Conservation (phyloP, 2,113 vertebrate genomes). For the Octodon degus region DNA sequence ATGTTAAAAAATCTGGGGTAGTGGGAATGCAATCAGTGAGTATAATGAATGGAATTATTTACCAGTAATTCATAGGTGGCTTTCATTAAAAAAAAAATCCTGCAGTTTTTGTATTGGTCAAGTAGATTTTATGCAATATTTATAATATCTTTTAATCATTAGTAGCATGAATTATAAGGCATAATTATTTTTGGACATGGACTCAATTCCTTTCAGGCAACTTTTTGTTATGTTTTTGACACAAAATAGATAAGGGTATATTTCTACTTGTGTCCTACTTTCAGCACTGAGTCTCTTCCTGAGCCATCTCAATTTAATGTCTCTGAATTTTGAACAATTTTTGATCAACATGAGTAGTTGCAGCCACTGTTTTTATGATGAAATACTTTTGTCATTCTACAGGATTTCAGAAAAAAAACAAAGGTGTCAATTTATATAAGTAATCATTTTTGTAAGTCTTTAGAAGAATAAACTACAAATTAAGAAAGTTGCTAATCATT, state of each 20-base stretch:
- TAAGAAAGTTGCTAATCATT: conserved; percentile 20
- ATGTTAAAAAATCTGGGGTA: background rate
- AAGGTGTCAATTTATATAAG: background rate
- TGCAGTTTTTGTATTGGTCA: background rate
- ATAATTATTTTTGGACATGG: background rate
- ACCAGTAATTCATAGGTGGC: background rate
- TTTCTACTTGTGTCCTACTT: background rate
- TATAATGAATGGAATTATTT: background rate
- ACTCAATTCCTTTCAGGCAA: background rate
- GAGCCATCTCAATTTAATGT: background rate
- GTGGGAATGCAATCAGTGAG: background rate
- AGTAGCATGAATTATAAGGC: background rate
- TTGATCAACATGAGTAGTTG: background rate
- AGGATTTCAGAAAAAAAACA: conserved; percentile 8
- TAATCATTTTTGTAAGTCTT: background rate
- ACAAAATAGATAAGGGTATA: background rate
- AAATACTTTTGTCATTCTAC: background rate
- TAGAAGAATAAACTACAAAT: conserved; percentile 25
- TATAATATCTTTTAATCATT: background rate
- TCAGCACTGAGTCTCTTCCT: background rate
- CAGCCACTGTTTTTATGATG: background rate
- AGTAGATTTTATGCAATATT: background rate
- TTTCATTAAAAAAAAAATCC: background rate
- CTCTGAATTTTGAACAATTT: background rate
- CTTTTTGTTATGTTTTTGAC: conserved; percentile 15